Evolutionary conservation across 2,797 vertebrate genomes (phyloP), one percentile per base, ranked within the genome.

Genomic region (Enteromius viviparus): DNA sequence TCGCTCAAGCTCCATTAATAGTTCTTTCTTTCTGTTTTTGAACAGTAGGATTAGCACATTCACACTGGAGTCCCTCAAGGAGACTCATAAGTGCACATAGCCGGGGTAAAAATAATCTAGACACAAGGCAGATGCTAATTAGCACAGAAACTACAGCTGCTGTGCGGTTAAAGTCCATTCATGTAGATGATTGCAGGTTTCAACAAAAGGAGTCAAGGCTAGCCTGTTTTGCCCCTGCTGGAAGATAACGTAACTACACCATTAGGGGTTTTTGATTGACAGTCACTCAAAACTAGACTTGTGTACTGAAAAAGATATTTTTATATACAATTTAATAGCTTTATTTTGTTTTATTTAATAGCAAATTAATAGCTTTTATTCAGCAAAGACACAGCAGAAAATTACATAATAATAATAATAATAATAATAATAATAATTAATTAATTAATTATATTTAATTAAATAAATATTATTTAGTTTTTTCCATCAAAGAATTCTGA

Each of bases 81-180:
- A 84, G 45, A 34, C 47, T 66, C 83, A 58, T 26, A 74, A 84
- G 60, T 84, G 83, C 58, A 84, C 10, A 47, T 74, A 23, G 55
- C 10, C 5, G 21, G 32, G 14, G 42, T 65, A 72, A 65, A 64
- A 49, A 84, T 58, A 55, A 64, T 34, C 55, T 40, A 71, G 53
- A 65, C 68, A 64, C 49, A 47, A 72, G 23, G 42, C 81, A 69
- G 49, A 68, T 21, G 49, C 29, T 83, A 76, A 72, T 81, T 72
- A 19, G 2, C 68, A 81, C 40, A 32, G 40, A 72, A 34, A 34
- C 12, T 47, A 60, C 53, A 65, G 82, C 49, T 71, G 47, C 40
- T 69, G 15, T 53, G 47, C 34, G 6, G 32, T 53, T 29, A 21
- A 40, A 68, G 37, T 32, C 3, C 14, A 75, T 58, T 75, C 32